phyloP scores from a whole-genome alignment of 2,797 vertebrate species.

The Lophius americanus region DNA sequence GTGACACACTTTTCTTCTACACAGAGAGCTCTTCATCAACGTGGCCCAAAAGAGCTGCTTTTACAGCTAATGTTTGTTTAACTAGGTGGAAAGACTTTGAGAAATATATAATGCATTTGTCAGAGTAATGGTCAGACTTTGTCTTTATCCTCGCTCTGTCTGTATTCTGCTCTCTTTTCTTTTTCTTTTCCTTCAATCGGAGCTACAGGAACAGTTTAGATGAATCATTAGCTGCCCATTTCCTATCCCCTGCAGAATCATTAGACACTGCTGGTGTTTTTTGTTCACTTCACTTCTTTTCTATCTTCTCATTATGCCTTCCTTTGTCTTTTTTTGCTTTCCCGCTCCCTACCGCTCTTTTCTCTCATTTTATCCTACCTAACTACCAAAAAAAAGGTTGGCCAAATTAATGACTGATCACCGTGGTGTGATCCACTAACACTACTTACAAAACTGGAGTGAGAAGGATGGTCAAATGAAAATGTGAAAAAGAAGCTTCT shows the following conservation, averaged over 20 bases:
- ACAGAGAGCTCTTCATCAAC: neutral
- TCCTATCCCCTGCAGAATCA: no score
- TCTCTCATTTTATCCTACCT: slow-evolving; percentile 43
- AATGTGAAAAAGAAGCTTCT: slow-evolving; percentile 26
- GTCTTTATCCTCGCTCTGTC: no score
- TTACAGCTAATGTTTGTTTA: no score
- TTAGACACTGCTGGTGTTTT: no score
- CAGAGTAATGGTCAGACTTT: no score
- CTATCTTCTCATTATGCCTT: slow-evolving; percentile 45
- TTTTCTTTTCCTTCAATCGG: no score
- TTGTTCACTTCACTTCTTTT: slow-evolving; percentile 14
- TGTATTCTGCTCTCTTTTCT: no score
- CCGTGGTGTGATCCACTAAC: slow-evolving; percentile 84
- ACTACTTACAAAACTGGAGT: slow-evolving; percentile 77
- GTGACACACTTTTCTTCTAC: neutral
- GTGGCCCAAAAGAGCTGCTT: neutral
- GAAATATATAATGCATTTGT: no score
- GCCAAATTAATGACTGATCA: slow-evolving; percentile 75
- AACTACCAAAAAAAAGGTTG: slow-evolving; percentile 70
- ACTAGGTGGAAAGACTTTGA: no score
- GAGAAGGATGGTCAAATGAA: slow-evolving; percentile 57
- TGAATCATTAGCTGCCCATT: no score
- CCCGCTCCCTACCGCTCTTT: slow-evolving; percentile 22
- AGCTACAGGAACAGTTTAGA: no score
- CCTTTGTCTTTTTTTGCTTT: slow-evolving; percentile 21